Percentiles rank a stretch among this genome's conserved stretches.
Evolutionary conservation across 1,140 invertebrate species (phyloP).

Genomic region (Aphidius gifuensis): DNA sequence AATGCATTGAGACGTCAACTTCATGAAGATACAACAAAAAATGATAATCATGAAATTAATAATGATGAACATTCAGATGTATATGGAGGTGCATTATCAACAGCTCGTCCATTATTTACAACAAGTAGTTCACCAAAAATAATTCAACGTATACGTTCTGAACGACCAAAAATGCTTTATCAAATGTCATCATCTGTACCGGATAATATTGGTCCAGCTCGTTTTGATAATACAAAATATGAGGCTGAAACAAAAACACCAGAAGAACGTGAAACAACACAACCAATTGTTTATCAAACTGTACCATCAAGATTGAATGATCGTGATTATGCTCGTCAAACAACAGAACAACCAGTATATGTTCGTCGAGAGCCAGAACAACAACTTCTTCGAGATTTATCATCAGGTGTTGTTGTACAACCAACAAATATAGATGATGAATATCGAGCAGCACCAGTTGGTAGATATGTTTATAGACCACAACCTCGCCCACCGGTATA

Average conservation of each 20-base stretch:
- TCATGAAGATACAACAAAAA: slow-evolving; percentile 48
- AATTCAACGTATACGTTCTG: slow-evolving; percentile 41
- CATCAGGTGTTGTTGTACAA: slow-evolving; percentile 37
- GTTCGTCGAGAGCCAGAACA: slow-evolving; percentile 38
- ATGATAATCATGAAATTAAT: slow-evolving; percentile 30
- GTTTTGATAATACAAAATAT: slow-evolving; percentile 42
- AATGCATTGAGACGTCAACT: slow-evolving; percentile 62
- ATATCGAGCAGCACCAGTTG: slow-evolving; percentile 39
- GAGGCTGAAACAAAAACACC: slow-evolving; percentile 37
- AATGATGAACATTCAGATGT: slow-evolving; percentile 65
- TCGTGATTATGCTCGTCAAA: slow-evolving; percentile 40
- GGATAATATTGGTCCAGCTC: slow-evolving; percentile 54
- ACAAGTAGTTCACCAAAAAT: slow-evolving; percentile 56
- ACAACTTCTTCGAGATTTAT: slow-evolving; percentile 39
- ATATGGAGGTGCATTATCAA: slow-evolving; percentile 62
- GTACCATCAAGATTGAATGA: slow-evolving; percentile 28
- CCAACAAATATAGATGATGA: slow-evolving; percentile 40
- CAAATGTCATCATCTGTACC: slow-evolving; percentile 33
- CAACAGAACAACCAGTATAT: slow-evolving; percentile 40
- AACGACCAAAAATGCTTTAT: slow-evolving; percentile 44
- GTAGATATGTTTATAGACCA: slow-evolving; percentile 39
- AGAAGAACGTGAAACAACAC: slow-evolving; percentile 41
- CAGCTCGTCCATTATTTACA: slow-evolving; percentile 64
- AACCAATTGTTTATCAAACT: slow-evolving; percentile 39
- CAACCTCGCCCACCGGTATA: slow-evolving; percentile 38